Percentiles rank a stretch among this genome's conserved stretches.
phyloP scores from a whole-genome alignment of 2,797 vertebrate genomes.

The Borostomias antarcticus region DNA sequence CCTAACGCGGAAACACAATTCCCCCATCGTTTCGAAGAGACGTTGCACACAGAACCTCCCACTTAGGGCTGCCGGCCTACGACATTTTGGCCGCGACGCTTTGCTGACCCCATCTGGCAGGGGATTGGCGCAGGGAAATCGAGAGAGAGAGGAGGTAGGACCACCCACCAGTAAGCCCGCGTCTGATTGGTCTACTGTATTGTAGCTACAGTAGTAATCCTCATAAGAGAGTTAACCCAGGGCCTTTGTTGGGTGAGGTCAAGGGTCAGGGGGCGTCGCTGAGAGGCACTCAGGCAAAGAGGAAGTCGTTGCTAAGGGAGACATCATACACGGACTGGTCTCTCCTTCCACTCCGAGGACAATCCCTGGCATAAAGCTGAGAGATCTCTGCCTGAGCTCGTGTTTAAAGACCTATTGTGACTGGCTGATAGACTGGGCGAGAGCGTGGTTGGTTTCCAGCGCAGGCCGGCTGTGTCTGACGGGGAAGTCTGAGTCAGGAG shows the following conservation, averaged over 20 bases:
- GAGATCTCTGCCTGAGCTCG: conserved; percentile 37
- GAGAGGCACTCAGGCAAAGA: neutral
- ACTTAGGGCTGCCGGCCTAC: conserved; percentile 35
- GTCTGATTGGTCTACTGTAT: conserved; percentile 50
- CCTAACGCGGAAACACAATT: neutral
- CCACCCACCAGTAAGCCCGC: conserved; percentile 62
- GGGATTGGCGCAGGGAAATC: conserved; percentile 58
- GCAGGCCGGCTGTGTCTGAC: conserved; percentile 10
- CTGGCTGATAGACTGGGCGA: conserved; percentile 20
- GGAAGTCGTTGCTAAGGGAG: too few species aligned
- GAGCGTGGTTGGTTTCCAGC: conserved; percentile 9
- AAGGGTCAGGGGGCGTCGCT: neutral
- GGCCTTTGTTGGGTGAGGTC: conserved; percentile 1
- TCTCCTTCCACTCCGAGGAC: conserved; percentile 63
- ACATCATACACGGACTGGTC: conserved; percentile 44
- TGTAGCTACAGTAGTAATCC: neutral
- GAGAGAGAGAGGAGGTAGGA: conserved; percentile 19
- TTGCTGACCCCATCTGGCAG: conserved; percentile 74
- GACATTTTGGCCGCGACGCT: conserved; percentile 60
- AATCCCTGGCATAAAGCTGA: conserved; percentile 28
- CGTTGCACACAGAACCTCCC: conserved; percentile 26
- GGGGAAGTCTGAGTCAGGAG: conserved; percentile 54
- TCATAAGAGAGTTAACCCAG: conserved; percentile 16
- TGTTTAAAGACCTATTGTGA: conserved; percentile 48
- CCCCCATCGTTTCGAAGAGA: neutral